Evolutionary conservation across 2,888 invertebrate genomes (phyloP), one percentile per base, ranked within the genome.

Genomic region (Leptopilina drosophilae): DNA sequence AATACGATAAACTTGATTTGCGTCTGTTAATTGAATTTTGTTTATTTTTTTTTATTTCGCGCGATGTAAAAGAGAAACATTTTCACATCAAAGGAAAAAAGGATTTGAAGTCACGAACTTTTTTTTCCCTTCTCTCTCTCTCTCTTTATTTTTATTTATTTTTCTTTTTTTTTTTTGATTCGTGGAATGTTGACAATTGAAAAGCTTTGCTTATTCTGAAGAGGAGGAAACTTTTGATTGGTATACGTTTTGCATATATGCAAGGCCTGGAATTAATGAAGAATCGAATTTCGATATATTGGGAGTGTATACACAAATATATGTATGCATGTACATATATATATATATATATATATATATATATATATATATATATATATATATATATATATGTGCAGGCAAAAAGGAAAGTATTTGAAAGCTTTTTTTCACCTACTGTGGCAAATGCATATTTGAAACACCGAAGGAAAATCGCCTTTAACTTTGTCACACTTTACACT

Each of bases 251-350:
- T 49, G 67, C 49, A 69, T 69, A 69, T 69, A 69, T 69, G 67
- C 67, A 69, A 69, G 67, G 15, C 49, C 46, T 49, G 20, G 67
- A 20, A 69, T 12, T 69, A 49, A 69, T 69, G 49, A 53, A 69
- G 67, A 69, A 69, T 69, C 67, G 67, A 69, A 69, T 69, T 69
- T 49, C 67, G 67, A 69, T 69, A 69, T 69, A 69, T 49, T 5
- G 20, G 67, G 0, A 20, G 42, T 42, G 9, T 14, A 53, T 53
- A 53, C 5, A 49, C n/a, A 20, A 4, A 33, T 33, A 33, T 20
- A 49, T 46, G 20, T 12, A 67, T 20, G 49, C 12, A 12, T 66
- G 65, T 9, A 49, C 15, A 20, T 33, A 33, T 33, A 33, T 20
- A 49, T 46, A 20, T 12, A 67, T 20, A 49, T 20, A 49, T 42